A percentile compares a stretch with the other conserved stretches of the same genome.
These are phyloP conservation scores for Andrena flavipes DNA, from an alignment of 2,888 invertebrate species.

Conservation along the genomic window DNA sequence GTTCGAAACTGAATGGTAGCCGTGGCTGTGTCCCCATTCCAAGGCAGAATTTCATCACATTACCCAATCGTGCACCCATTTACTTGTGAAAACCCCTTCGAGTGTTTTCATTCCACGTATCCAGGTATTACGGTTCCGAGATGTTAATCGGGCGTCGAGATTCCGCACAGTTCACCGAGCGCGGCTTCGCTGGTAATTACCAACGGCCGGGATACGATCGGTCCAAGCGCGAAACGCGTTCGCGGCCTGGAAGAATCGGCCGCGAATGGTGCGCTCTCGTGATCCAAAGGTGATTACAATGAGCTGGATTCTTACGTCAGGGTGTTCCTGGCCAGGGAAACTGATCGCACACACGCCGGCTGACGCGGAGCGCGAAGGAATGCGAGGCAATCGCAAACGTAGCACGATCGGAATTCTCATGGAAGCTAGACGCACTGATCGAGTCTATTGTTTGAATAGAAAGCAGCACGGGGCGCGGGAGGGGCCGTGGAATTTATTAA, in stretches of 20 bases:
- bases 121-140: slow-evolving; percentile 2
- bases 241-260: neutral
- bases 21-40: neutral
- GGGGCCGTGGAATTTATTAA: slow-evolving; percentile 38
- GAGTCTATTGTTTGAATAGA: slow-evolving; percentile 42
- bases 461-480: slow-evolving; percentile 10
- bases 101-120: neutral
- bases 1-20: no score
- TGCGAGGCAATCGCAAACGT: slow-evolving; percentile 45
- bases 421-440: slow-evolving; percentile 44
- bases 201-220: slow-evolving; percentile 3
- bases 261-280: slow-evolving; percentile 7
- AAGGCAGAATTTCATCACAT: neutral
- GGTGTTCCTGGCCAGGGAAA: slow-evolving; percentile 31
- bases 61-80: neutral
- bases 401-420: slow-evolving; percentile 47
- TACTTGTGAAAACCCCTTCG: neutral
- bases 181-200: slow-evolving; percentile 20
- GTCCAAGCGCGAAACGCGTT: neutral
- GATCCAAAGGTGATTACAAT: slow-evolving; percentile 59
- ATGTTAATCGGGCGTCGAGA: slow-evolving; percentile 4
- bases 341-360: slow-evolving; percentile 27
- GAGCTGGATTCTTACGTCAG: slow-evolving; percentile 58
- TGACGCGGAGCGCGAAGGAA: slow-evolving; percentile 50
- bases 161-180: slow-evolving; percentile 4